Evolutionary conservation across 2,797 vertebrate species (phyloP).

Genomic region (Amblyopsis hoosieri): DNA sequence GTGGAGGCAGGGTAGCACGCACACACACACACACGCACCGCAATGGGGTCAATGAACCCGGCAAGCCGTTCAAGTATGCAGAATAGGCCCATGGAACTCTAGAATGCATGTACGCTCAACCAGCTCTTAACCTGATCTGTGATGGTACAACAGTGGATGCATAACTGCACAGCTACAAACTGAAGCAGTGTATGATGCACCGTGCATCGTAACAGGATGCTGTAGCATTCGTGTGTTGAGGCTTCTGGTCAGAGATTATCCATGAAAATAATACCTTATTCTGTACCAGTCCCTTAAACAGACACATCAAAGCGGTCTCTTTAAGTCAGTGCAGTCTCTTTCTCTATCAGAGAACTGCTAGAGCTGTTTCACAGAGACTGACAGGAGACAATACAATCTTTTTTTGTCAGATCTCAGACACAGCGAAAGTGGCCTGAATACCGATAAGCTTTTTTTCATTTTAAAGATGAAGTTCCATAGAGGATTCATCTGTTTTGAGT

Average conservation of each 20-base stretch:
- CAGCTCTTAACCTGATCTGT: no score
- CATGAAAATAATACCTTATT: constrained; percentile 39
- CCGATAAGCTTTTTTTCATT: constrained; percentile 44
- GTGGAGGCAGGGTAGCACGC: no score
- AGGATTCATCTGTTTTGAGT: constrained; percentile 30
- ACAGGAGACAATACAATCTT: constrained; percentile 63
- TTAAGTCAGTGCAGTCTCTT: constrained; percentile 43
- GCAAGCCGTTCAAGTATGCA: not conserved
- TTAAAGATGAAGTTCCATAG: constrained; percentile 35
- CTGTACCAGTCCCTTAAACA: constrained; percentile 48
- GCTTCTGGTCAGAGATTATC: constrained; percentile 28
- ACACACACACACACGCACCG: not conserved
- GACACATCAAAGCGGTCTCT: constrained; percentile 64
- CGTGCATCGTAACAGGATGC: constrained; percentile 3
- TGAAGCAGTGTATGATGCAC: constrained; percentile 1
- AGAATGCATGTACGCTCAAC: not conserved
- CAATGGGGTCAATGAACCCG: constrained; percentile 1
- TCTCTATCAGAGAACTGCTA: constrained; percentile 47
- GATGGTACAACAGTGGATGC: not conserved
- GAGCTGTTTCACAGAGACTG: constrained; percentile 64
- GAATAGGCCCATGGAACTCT: not conserved
- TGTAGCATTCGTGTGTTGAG: constrained; percentile 12
- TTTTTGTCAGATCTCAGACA: constrained; percentile 62
- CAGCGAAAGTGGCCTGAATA: constrained; percentile 59
- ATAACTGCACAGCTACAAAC: constrained; percentile 9